Conservation (phyloP, 2,888 invertebrate genomes). For the Lottia gigantea region DNA sequence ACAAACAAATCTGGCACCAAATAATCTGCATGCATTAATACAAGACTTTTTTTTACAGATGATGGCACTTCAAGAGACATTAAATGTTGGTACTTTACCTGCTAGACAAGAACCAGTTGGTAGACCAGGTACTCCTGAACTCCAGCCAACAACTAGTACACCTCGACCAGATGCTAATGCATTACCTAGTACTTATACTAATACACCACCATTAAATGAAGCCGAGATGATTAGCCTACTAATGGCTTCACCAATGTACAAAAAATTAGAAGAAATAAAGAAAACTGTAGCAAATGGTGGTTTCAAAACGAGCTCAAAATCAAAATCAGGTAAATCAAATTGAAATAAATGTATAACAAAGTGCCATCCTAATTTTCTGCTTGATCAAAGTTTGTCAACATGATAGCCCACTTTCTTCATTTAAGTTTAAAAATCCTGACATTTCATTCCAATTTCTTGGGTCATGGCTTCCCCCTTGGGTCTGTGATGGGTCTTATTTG, state of each 20-base stretch:
- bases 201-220: conserved; percentile 62
- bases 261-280: conserved; percentile 64
- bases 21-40: too few relatives aligned
- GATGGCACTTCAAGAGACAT: conserved; percentile 57
- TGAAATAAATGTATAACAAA: too few relatives aligned
- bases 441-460: too few relatives aligned
- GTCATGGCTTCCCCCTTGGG: too few relatives aligned
- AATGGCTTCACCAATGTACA: conserved; percentile 65
- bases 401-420: too few relatives aligned
- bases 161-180: conserved; percentile 20
- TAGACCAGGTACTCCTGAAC: conserved; percentile 15
- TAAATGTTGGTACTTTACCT: conserved; percentile 50
- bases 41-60: conserved; percentile 39
- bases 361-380: too few relatives aligned
- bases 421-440: too few relatives aligned
- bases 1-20: too few relatives aligned
- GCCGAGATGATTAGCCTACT: conserved; percentile 60
- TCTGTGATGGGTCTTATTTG: too few relatives aligned
- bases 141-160: neutral
- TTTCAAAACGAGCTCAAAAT: conserved; percentile 26
- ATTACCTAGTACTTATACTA: conserved; percentile 45
- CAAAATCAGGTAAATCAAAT: conserved; percentile 37
- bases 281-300: conserved; percentile 52
- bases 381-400: too few relatives aligned
- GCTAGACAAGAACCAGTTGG: conserved; percentile 24